phyloP scores from a whole-genome alignment of 2,888 invertebrate species.

The Tenthredo distinguenda region DNA sequence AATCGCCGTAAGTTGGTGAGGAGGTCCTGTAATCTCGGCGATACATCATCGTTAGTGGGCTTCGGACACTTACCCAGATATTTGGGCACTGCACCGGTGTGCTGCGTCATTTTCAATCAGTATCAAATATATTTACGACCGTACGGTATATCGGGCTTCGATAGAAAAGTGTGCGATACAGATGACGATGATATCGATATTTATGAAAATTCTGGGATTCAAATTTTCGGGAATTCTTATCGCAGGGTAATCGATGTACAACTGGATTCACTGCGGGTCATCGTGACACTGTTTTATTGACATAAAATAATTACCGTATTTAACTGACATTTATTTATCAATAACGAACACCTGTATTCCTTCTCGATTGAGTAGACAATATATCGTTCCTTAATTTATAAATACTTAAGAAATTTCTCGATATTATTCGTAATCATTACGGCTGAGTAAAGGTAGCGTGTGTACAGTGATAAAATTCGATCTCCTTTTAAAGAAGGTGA shows the following conservation, averaged over 20 bases:
- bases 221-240: neutral
- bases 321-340: neutral
- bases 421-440: neutral
- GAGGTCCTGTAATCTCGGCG: constrained; percentile 61
- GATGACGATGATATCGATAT: neutral
- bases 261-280: neutral
- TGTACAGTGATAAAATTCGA: neutral
- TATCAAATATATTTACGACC: neutral
- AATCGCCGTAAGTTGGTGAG: constrained; percentile 17
- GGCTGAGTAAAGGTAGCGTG: neutral
- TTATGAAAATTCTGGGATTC: neutral
- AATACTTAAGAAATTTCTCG: neutral
- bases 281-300: neutral
- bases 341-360: neutral
- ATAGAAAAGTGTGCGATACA: neutral
- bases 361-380: neutral
- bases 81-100: neutral
- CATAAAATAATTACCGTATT: neutral
- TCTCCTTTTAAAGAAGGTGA: neutral
- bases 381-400: neutral
- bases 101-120: constrained; percentile 34
- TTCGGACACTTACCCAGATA: constrained; percentile 58
- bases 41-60: constrained; percentile 70
- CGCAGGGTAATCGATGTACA: neutral
- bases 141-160: neutral